Percentiles rank a stretch among this genome's conserved stretches.
Conservation (phyloP, 37 sponge, comb jelly and placozoan genomes). For the Aplysina aerophoba region DNA sequence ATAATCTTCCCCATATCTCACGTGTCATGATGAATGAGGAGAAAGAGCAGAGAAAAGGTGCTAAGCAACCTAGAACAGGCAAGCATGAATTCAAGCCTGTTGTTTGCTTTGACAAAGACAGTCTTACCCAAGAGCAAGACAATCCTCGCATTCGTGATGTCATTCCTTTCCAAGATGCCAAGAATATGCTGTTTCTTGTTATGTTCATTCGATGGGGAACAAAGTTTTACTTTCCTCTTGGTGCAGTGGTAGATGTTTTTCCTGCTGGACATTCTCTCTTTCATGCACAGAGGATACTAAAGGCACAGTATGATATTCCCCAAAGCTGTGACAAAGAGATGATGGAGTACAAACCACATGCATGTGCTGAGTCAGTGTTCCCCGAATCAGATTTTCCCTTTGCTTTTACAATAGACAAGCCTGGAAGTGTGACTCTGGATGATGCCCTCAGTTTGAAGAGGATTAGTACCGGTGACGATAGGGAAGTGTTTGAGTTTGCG, state of each 20-base stretch:
- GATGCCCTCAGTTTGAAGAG: slow-evolving; percentile 72
- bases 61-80: no score
- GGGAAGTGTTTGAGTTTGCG: slow-evolving; percentile 48
- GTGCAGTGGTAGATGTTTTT: slow-evolving; percentile 50
- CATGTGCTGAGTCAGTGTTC: background rate
- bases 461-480: background rate
- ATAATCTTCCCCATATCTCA: slow-evolving; percentile 71
- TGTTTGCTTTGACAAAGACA: slow-evolving; percentile 41
- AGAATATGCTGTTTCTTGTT: slow-evolving; percentile 60
- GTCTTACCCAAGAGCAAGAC: background rate
- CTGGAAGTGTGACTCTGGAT: slow-evolving; percentile 56
- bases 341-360: background rate
- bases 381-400: background rate
- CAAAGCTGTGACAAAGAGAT: background rate
- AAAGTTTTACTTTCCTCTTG: slow-evolving; percentile 48
- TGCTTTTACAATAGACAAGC: slow-evolving; percentile 77
- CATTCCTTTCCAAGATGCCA: slow-evolving; percentile 57
- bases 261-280: slow-evolving; percentile 43
- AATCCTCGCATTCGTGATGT: slow-evolving; percentile 52
- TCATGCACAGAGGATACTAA: slow-evolving; percentile 53
- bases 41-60: no score
- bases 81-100: slow-evolving; percentile 24
- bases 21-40: background rate
- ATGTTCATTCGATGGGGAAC: slow-evolving; percentile 43
- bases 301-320: slow-evolving; percentile 22